Evolutionary conservation across 2,888 invertebrate genomes (phyloP).

Genomic region (Xestoiulus laeticollis): DNA sequence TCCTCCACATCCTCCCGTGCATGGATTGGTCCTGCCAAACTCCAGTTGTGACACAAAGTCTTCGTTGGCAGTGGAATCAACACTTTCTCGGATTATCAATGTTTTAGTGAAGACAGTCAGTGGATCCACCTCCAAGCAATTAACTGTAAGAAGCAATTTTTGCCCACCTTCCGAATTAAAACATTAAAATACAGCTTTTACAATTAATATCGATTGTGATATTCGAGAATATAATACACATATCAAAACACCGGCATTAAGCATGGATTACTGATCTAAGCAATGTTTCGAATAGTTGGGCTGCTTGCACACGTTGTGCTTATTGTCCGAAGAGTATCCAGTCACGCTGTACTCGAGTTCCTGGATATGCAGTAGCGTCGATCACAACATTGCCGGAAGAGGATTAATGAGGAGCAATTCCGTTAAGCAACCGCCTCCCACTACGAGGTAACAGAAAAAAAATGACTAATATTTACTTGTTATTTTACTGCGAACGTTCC

Average conservation of each 20-base stretch:
- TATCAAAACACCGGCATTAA: no score
- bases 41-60: constrained; percentile 67
- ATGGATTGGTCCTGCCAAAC: neutral
- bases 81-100: constrained; percentile 70
- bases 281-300: constrained; percentile 67
- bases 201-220: no score
- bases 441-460: neutral
- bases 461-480: no score
- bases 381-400: neutral
- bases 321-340: constrained; percentile 73
- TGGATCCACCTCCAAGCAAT: constrained; percentile 73
- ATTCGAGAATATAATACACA: no score
- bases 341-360: constrained; percentile 74
- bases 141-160: constrained; percentile 69
- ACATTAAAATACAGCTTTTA: neutral
- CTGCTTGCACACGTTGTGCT: constrained; percentile 74
- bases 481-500: no score
- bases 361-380: constrained; percentile 70
- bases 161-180: neutral
- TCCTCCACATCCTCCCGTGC: constrained; percentile 55
- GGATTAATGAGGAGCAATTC: neutral
- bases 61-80: constrained; percentile 65
- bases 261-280: no score
- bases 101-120: constrained; percentile 69
- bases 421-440: neutral